Conservation (phyloP, 2,113 vertebrate species). For the Dasypus novemcinctus region DNA sequence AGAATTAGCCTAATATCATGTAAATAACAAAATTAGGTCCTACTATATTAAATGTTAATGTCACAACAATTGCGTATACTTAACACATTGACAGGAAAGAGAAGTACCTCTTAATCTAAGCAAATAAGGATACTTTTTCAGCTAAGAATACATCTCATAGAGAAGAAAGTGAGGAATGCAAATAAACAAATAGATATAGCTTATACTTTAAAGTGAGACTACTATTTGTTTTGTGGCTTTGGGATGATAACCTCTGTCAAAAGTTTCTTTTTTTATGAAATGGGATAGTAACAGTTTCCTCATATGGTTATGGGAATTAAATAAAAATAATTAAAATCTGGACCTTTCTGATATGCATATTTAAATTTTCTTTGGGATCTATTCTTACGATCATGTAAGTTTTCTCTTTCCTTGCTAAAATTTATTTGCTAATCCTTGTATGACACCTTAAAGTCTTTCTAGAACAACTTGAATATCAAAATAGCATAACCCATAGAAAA, state of each 20-base stretch:
- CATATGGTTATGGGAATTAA: not conserved
- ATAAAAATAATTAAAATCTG: not conserved
- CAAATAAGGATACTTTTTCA: not conserved
- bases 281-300: not conserved
- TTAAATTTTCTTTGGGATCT: not conserved
- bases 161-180: not conserved
- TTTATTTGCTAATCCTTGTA: not conserved
- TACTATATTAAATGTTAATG: not conserved
- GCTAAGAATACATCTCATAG: not conserved
- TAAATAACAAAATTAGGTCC: not conserved
- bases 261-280: not conserved
- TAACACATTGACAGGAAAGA: not conserved
- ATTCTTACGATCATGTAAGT: not conserved
- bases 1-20: not conserved
- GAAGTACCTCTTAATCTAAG: not conserved
- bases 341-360: not conserved
- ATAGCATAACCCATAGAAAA: not conserved
- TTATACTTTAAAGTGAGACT: not conserved
- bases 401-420: not conserved
- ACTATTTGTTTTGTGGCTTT: not conserved
- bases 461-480: not conserved
- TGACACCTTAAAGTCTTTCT: not conserved
- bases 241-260: not conserved
- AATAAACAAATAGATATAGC: not conserved
- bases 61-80: not conserved